These are phyloP conservation scores for Ceratoteleas bidentatus DNA, from an alignment of 1,140 invertebrate species.

Conservation along the genomic window DNA sequence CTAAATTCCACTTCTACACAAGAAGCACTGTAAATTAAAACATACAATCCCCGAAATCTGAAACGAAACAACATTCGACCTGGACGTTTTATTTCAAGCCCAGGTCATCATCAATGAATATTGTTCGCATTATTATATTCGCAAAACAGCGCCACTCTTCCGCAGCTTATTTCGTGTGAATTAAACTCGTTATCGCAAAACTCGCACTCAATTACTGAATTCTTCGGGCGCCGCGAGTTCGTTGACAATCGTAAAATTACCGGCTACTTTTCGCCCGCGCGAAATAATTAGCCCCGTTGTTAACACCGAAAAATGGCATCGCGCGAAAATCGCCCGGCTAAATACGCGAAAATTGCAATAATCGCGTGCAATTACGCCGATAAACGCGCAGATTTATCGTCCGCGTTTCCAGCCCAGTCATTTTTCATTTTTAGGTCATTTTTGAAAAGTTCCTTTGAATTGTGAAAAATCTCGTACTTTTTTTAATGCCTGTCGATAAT, in stretches of 20 bases:
- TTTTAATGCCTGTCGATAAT: too few relatives aligned
- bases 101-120: conserved; percentile 21
- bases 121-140: conserved; percentile 31
- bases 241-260: conserved; percentile 21
- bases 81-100: conserved; percentile 25
- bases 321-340: neutral
- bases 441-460: too few relatives aligned
- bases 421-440: too few relatives aligned
- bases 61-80: neutral
- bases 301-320: conserved; percentile 11
- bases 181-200: conserved; percentile 46
- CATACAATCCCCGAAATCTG: neutral
- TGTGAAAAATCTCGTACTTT: too few relatives aligned
- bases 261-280: conserved; percentile 13
- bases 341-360: too few relatives aligned
- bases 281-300: conserved; percentile 19
- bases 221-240: conserved; percentile 5
- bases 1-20: too few relatives aligned
- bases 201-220: conserved; percentile 31
- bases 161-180: conserved; percentile 39
- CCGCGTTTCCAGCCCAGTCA: too few relatives aligned
- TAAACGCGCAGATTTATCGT: too few relatives aligned
- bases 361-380: too few relatives aligned
- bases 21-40: too few relatives aligned
- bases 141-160: conserved; percentile 18